Base-by-base conservation (phyloP, 2,797 vertebrate genomes). In the Sebastolobus altivelis region DNA sequence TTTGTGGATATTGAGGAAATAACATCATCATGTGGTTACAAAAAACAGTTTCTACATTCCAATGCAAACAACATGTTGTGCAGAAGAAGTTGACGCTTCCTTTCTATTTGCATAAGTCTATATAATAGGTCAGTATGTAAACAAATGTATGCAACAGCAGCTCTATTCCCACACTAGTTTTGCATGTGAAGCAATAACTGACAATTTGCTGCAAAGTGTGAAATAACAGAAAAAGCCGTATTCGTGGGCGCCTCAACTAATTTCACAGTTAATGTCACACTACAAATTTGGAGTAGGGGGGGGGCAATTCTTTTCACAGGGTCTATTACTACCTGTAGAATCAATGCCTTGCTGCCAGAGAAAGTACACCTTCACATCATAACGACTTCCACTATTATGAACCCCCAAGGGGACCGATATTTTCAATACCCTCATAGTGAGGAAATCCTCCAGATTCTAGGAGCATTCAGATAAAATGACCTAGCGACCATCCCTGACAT, bases 401-500 rank as follows among this genome's bases (percentile, higher is more conserved):
- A 58, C 1, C 35, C 31, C 60, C 2, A 5, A 20, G 22, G 60
- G 2, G 11, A 40, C 13, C 1, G 29, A 31, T 60, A 27, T 38
- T 60, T 69, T 18, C 16, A 70, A 6, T 8, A 37, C 8, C 8
- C 20, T 75, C 40, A 52, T 2, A 2, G 16, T 13, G 40, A 18
- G 49, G 46, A 67, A 67, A 68, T 61, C n/a, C 6, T 35, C 38
- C 38, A 25, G 68, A 56, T 29, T 62, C 63, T 8, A 11, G 20
- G 20, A 52, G 38, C 59, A 66, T 65, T 38, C 29, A 56, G 31
- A 63, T 73, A 43, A 79, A 79, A 79, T 40, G 56, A 52, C 73
- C 37, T 1, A 12, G 54, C 11, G 20, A 69, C 43, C 35, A 25
- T 60, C 27, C 4, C 25, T 29, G 52, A 74, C 60, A 77, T 75